phyloP scores from a whole-genome alignment of 1,140 invertebrate species.

The Rhyzopertha dominica region DNA sequence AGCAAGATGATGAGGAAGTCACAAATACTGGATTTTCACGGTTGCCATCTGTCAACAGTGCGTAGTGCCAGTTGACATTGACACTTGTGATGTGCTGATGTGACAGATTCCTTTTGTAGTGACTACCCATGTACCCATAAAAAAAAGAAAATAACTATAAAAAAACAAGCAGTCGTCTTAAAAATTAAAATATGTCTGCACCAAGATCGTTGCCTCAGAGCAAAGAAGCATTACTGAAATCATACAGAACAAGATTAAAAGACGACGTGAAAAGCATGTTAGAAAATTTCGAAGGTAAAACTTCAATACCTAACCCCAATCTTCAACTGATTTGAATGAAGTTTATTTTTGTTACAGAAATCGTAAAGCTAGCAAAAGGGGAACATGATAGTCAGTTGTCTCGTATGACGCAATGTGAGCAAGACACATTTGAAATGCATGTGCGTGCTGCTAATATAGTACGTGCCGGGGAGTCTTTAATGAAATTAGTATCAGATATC shows the following conservation, averaged over 20 bases:
- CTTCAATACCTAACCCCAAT: too few species aligned
- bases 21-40: too few species aligned
- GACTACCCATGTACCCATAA: too few species aligned
- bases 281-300: constrained; percentile 88
- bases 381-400: constrained; percentile 86
- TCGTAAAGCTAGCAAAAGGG: constrained; percentile 88
- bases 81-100: too few species aligned
- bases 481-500: constrained; percentile 94
- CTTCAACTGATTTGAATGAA: too few species aligned
- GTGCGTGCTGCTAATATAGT: constrained; percentile 93
- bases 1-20: too few species aligned
- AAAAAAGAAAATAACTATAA: too few species aligned
- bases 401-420: constrained; percentile 85
- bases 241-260: constrained; percentile 86
- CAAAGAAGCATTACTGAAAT: constrained; percentile 90
- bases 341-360: constrained; percentile 69
- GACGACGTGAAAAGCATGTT: constrained; percentile 96
- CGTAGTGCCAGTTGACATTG: too few species aligned
- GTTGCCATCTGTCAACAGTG: too few species aligned
- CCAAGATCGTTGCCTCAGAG: constrained; percentile 75
- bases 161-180: constrained; percentile 2
- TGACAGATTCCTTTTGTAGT: too few species aligned
- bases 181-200: constrained; percentile 48
- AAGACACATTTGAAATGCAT: constrained; percentile 96
- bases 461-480: constrained; percentile 88